phyloP scores from a whole-genome alignment of 2,113 vertebrate genomes.

The Limanda limanda region DNA sequence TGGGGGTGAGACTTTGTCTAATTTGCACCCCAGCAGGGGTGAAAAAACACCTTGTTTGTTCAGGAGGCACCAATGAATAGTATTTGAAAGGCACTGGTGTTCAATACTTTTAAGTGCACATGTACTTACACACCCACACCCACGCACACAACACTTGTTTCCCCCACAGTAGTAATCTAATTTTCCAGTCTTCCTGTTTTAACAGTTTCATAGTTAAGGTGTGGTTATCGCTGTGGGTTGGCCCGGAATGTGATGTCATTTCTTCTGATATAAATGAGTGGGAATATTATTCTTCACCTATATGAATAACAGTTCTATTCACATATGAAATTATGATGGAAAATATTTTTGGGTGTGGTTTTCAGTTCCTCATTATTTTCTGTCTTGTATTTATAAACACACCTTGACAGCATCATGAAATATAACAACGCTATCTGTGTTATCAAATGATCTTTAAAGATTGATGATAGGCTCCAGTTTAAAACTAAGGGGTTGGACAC shows the following conservation, averaged over 20 bases:
- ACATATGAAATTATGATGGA: not conserved
- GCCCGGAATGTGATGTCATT: not conserved
- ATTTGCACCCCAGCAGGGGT: conserved; percentile 67
- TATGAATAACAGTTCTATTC: not conserved
- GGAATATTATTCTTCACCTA: no score
- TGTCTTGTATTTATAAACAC: not conserved
- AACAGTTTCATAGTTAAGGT: conserved; percentile 8
- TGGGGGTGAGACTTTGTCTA: conserved; percentile 24
- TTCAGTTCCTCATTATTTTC: not conserved
- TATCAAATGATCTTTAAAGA: not conserved
- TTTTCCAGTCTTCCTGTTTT: conserved; percentile 21
- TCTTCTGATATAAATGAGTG: not conserved
- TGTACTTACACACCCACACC: not conserved
- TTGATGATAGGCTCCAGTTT: not conserved
- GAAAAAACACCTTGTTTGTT: conserved; percentile 16
- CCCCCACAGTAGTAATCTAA: conserved; percentile 24
- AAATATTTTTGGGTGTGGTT: not conserved
- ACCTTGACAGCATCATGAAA: not conserved
- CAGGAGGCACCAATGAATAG: conserved; percentile 23
- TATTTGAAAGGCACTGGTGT: conserved; percentile 20
- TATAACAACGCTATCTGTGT: not conserved
- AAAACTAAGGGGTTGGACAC: not conserved
- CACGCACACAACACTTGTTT: conserved; percentile 29
- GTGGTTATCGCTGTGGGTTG: not conserved
- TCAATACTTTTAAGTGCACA: conserved; percentile 49